phyloP scores from a whole-genome alignment of 2,888 invertebrate genomes.

The Philhelius pedissequus region DNA sequence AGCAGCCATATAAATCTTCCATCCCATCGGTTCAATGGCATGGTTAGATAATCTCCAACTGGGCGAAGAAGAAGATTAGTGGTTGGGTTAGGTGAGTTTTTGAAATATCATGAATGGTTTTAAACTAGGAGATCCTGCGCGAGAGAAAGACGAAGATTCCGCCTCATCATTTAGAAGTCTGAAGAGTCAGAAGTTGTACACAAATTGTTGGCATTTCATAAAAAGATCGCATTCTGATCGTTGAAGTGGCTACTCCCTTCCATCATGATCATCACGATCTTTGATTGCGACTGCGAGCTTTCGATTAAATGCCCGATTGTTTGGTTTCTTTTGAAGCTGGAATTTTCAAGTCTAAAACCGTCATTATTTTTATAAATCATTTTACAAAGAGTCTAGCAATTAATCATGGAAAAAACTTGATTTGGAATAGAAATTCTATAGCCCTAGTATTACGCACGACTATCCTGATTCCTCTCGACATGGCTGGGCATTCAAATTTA shows the following conservation, averaged over 20 bases:
- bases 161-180: not conserved
- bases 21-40: constrained; percentile 48
- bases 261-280: constrained; percentile 11
- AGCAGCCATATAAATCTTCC: constrained; percentile 57
- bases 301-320: constrained; percentile 2
- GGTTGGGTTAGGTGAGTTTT: constrained; percentile 39
- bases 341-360: not conserved
- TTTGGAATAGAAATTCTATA: not conserved
- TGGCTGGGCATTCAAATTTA: no score
- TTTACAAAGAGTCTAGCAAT: not conserved
- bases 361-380: constrained; percentile 1
- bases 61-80: constrained; percentile 53
- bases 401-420: not conserved
- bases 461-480: no score
- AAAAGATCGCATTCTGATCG: not conserved
- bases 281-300: constrained; percentile 13
- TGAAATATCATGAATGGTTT: constrained; percentile 55
- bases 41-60: constrained; percentile 58
- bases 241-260: constrained; percentile 6
- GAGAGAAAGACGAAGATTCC: not conserved
- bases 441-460: not conserved
- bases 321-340: not conserved
- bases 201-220: constrained; percentile 33
- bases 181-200: constrained; percentile 13
- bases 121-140: not conserved